Evolutionary conservation across 2,113 vertebrate species (phyloP), one percentile per base, ranked within the genome.

Genomic region (Triplophysa dalaica): DNA sequence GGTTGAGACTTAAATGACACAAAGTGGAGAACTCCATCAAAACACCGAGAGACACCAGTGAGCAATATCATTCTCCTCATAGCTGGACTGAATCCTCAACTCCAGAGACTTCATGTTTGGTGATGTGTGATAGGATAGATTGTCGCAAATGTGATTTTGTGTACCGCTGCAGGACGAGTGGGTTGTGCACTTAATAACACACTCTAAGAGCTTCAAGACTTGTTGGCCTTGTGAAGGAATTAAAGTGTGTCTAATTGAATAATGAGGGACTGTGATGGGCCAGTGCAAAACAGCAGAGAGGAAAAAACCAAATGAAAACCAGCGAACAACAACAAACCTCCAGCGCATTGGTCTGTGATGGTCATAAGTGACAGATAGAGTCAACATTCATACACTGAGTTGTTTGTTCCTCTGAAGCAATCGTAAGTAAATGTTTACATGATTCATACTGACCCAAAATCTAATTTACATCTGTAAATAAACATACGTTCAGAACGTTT

Each of bases 211-310:
- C 33, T 38, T 38, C 33, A 88, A 88, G 86, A 85, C 83, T 86
- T 29, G 87, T 85, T 84, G 52, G 66, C 77, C 76, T n/a, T 13
- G 22, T 83, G 70, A 29, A 12, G 64, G 70, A 58, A 77, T 76
- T 83, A 84, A 85, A 90, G 87, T 85, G 87, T 77, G 48, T 74
- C 72, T 87, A 87, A 90, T 88, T 76, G 88, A 90, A 88, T 89
- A 87, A 89, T 38, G 33, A 38, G 33, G 33, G 33, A 77, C 58
- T 73, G 62, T 79, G 83, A 89, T 83, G 80, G 86, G 86, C 68
- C 78, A 76, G 70, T 75, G 60, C 45, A 75, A 65, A 81, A 67
- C 14, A 66, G 74, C 52, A 29, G 43, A 75, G 22, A 82, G 56
- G n/a, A 16, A 58, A 58, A 58, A 7, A 1, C 4, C 14, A 82